Evolutionary conservation across 2,113 vertebrate species (phyloP), one percentile per base, ranked within the genome.

Genomic region (Gnathonemus longibarbis): DNA sequence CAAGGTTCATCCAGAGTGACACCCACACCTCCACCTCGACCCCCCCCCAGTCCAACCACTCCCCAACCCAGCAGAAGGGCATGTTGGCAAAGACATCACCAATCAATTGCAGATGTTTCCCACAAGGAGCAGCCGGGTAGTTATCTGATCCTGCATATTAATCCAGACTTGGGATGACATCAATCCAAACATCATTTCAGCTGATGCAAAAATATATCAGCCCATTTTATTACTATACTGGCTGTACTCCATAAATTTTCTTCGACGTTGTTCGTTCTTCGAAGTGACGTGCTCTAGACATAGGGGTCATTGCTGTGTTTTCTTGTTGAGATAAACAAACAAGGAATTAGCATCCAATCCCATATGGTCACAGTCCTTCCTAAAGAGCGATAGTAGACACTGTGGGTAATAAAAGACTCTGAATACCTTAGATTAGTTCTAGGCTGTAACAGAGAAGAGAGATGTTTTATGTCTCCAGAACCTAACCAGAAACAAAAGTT

Each of bases 401-500:
- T 11, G 89, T 80, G 88, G 89, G 89, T 17, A 89, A 83, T 13
- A 62, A 88, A 24, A 39, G 90, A 89, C 49, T 89, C 89, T 48
- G 88, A 87, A 90, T 88, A 5, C 84, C 87, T 94, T 92, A 93
- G 91, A 90, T 90, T 89, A 90, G 80, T 24, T 89, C 88, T 13
- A 88, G 89, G 62, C 9, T 90, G 45, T 91, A 92, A 53, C 93
- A 49, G 92, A 85, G 89, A 90, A 90, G 88, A 24, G 89, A 87
- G 94, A 93, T 94, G 90, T 89, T 95, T 91, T 94, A 91, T 94
- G 94, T 94, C 94, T 89, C 17, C 62, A 45, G 87, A 48, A 91
- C 89, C 89, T 90, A 92, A 94, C 66, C 88, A 94, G 91, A 94
- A 95, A 94, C 93, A 94, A 94, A 95, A 94, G 85, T 94, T 91